Conservation (phyloP, 2,888 invertebrate species). For the Mesodorylaimus sp. region DNA sequence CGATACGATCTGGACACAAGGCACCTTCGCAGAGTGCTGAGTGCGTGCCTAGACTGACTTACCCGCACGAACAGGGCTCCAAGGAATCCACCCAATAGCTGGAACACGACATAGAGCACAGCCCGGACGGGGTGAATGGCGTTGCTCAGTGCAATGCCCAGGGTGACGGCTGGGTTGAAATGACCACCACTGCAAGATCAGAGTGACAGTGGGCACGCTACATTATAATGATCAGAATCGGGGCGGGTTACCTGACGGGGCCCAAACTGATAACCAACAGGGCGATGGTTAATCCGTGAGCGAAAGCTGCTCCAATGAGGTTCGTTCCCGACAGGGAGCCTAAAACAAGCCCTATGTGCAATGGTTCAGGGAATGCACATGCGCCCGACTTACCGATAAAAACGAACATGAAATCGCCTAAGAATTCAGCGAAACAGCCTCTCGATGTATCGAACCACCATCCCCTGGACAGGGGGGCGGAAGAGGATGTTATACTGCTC, state of each 20-base stretch:
- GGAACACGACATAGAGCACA: slow-evolving; percentile 26
- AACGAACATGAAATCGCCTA: slow-evolving; percentile 20
- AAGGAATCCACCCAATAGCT: slow-evolving; percentile 31
- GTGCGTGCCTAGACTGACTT: too few species aligned
- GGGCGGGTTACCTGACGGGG: slow-evolving; percentile 19
- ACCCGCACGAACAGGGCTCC: slow-evolving; percentile 27
- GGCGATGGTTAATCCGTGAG: slow-evolving; percentile 22
- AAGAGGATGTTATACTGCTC: too few species aligned
- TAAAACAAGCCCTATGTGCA: neutral
- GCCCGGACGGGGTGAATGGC: slow-evolving; percentile 22
- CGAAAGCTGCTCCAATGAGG: slow-evolving; percentile 17
- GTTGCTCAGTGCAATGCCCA: slow-evolving; percentile 26
- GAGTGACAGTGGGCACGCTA: too few species aligned
- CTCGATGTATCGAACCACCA: neutral
- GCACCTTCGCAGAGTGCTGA: too few species aligned
- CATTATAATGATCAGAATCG: neutral
- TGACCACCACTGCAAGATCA: slow-evolving; percentile 32
- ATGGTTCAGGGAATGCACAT: too few species aligned
- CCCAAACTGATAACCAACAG: slow-evolving; percentile 19
- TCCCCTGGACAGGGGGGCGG: too few species aligned
- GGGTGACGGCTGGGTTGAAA: slow-evolving; percentile 35
- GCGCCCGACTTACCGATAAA: slow-evolving; percentile 20
- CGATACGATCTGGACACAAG: too few species aligned
- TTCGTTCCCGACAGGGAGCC: slow-evolving; percentile 11
- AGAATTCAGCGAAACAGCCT: slow-evolving; percentile 15